phyloP scores from a whole-genome alignment of 23 tunicate genomes.

The Corella eumyota region DNA sequence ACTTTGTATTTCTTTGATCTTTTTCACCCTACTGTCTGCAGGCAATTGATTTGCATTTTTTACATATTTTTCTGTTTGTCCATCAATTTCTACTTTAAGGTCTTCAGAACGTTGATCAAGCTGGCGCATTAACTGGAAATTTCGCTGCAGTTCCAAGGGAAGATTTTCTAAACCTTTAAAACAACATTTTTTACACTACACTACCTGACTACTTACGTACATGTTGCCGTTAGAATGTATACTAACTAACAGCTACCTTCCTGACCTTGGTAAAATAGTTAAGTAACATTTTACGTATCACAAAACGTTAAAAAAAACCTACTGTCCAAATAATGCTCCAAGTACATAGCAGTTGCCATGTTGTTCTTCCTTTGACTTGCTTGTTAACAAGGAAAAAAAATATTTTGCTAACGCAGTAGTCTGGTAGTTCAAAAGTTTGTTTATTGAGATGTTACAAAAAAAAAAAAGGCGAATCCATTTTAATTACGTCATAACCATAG shows the following conservation, averaged over 20 bases:
- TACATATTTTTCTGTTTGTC: conserved; percentile 44
- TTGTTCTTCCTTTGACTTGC: too few relatives aligned
- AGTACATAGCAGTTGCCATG: conserved; percentile 85
- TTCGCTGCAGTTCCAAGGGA: conserved; percentile 78
- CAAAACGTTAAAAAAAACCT: conserved; percentile 9
- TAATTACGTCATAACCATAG: too few relatives aligned
- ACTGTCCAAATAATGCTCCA: conserved; percentile 86
- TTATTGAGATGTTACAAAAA: too few relatives aligned
- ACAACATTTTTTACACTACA: not conserved
- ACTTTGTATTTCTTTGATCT: conserved; percentile 65
- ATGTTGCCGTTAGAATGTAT: too few relatives aligned
- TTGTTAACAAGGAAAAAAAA: too few relatives aligned
- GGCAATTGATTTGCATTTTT: conserved; percentile 56
- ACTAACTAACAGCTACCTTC: too few relatives aligned
- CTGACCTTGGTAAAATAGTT: too few relatives aligned
- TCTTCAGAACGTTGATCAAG: conserved; percentile 83
- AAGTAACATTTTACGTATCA: too few relatives aligned
- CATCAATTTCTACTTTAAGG: conserved; percentile 73
- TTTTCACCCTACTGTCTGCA: conserved; percentile 38
- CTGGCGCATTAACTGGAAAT: conserved; percentile 84
- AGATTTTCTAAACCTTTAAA: conserved; percentile 53
- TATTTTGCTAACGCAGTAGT: too few relatives aligned
- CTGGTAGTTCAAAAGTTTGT: too few relatives aligned
- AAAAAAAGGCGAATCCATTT: too few relatives aligned
- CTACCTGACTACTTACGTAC: too few relatives aligned